Percentiles rank a stretch among this genome's conserved stretches.
Conservation (phyloP, 2,797 vertebrate genomes). For the Crenuchus spilurus region DNA sequence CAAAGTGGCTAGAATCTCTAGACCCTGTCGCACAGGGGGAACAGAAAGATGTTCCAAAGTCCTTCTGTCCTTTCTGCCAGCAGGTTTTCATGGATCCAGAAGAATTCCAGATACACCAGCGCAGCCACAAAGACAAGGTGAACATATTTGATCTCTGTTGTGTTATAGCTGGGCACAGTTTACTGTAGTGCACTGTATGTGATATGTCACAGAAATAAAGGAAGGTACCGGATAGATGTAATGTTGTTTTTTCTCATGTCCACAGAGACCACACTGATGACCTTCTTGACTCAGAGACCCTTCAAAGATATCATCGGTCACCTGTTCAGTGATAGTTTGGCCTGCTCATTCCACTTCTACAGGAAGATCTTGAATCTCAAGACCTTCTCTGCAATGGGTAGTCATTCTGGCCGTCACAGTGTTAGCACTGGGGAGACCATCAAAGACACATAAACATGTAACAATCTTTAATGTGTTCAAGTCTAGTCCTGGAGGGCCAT, state of each 20-base stretch:
- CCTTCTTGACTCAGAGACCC: background rate
- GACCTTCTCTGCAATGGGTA: conserved; percentile 23
- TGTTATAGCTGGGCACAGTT: background rate
- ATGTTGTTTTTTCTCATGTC: conserved; percentile 24
- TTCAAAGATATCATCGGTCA: conserved; percentile 7
- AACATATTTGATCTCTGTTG: background rate
- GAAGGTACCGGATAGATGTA: background rate
- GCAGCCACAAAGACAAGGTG: conserved; percentile 59
- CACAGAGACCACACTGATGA: conserved; percentile 58
- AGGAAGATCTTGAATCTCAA: conserved; percentile 22
- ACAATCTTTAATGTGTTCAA: too few relatives aligned
- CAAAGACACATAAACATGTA: conserved; percentile 7
- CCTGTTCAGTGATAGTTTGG: conserved; percentile 8
- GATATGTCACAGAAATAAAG: background rate
- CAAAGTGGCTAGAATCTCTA: conserved; percentile 16
- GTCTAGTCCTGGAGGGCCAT: too few relatives aligned
- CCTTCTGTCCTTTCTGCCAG: conserved; percentile 53
- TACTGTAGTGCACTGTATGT: background rate
- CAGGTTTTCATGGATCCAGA: conserved; percentile 56
- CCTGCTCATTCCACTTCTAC: conserved; percentile 25
- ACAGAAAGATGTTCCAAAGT: conserved; percentile 42
- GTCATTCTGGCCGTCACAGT: background rate
- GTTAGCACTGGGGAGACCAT: background rate
- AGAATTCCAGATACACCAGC: conserved; percentile 52
- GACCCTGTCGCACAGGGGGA: background rate